Conservation (phyloP, 1,140 invertebrate species). For the Bombus confusus region DNA sequence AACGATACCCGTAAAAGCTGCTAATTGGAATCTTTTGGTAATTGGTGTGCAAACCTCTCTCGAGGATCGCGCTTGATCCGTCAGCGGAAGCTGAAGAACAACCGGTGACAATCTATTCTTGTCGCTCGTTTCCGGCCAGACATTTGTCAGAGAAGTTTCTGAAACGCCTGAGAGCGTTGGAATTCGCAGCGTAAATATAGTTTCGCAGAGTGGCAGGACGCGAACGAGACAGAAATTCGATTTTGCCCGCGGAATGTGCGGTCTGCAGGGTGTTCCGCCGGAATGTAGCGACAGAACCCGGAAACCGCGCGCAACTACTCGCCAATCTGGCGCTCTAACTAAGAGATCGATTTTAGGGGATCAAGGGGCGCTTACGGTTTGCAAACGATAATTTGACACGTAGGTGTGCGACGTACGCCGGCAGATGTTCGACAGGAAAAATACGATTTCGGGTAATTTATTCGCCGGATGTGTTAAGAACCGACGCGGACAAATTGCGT, state of each 20-base stretch:
- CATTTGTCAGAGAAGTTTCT: slow-evolving; percentile 55
- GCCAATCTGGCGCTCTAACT: background rate
- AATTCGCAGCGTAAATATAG: slow-evolving; percentile 26
- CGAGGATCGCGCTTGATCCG: background rate
- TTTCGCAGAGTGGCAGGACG: background rate
- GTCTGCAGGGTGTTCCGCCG: slow-evolving; percentile 10
- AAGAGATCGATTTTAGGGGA: background rate
- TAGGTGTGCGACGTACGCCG: no score
- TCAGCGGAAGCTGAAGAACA: background rate
- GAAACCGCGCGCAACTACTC: background rate
- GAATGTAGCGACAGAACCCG: slow-evolving; percentile 3
- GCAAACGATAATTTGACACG: background rate
- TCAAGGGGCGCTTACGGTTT: background rate
- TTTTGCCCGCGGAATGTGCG: background rate
- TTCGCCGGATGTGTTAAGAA: no score
- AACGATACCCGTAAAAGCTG: no score
- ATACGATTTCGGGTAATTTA: background rate
- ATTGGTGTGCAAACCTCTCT: background rate
- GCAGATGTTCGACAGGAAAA: background rate
- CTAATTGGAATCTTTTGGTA: background rate
- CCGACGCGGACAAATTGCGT: background rate
- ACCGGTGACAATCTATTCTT: slow-evolving; percentile 13
- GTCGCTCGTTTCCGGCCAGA: slow-evolving; percentile 5
- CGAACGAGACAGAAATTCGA: slow-evolving; percentile 24
- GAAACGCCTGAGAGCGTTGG: background rate